Evolutionary conservation across 1,140 invertebrate genomes (phyloP), one percentile per base, ranked within the genome.

Genomic region (Akabosia matsudoensis): DNA sequence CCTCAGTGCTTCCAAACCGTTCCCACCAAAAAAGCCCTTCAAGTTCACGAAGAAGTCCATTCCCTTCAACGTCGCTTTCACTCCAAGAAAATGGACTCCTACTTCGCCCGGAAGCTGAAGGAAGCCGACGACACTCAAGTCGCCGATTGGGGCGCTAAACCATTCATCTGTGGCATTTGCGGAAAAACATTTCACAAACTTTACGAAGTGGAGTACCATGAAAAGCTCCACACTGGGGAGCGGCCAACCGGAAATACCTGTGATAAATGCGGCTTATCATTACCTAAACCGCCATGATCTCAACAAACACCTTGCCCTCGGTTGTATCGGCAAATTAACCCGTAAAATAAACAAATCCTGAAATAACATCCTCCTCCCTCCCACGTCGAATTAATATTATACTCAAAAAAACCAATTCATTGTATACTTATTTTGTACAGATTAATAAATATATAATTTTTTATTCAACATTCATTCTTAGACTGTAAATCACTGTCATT

Each of bases 151-250:
- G 73, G 72, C 26, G 70, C 75, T n/a, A 76, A 76, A 7, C 76
- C 76, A 10, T 77, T 77, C 71, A 37, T 74, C 14, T 77, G 76
- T 61, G 76, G 76, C 18, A 73, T 77, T 13, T 77, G 76, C 74
- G 76, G 76, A 7, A 77, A 77, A 71, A 64, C 67, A 1, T 77
- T 77, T 70, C 4, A 22, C 7, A 77, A 77, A 74, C 33, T 77
- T 18, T 77, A 77, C 54, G 76, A 77, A 71, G 76, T 77, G 10
- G 76, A 77, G 28, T 77, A 77, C 33, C 76, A 77, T 24, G 76
- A 77, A 37, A 77, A 77, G 71, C 24, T 77, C 0, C 76, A 77
- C 31, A 77, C 61, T 24, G 67, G 67, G 0, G 72, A 77, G 31
- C 56, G 76, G 56, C 56, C 34, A 13, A 18, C 73, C 24, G 72